Evolutionary conservation across 1,140 invertebrate species (phyloP), one percentile per base, ranked within the genome.

Genomic region (Mycetomoellerius zeteki): DNA sequence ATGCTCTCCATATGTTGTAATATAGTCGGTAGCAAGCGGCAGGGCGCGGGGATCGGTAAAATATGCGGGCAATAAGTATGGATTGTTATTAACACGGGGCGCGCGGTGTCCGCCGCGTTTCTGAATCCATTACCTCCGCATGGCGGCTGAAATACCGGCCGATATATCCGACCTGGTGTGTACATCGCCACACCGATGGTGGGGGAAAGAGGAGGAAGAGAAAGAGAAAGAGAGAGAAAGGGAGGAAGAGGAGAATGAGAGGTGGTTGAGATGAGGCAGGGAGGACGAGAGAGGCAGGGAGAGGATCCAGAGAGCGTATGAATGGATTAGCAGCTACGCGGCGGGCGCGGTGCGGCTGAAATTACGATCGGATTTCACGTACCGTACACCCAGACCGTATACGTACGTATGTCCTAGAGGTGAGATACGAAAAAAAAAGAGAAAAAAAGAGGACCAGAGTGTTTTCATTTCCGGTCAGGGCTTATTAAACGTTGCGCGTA

Each of bases 81-180:
- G 95, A 95, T 95, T 95, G 95, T 95, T 95, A 95, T 95, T 95
- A 95, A 95, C 95, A 95, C 95, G 94, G 94, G 94, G 94, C 92
- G 93, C 94, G 92, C 94, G 94, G 94, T 95, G 94, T 94, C 94
- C 94, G 93, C 93, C 93, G 94, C 94, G 94, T 94, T 95, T 95
- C 95, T 95, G 94, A 95, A 95, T 95, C 95, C 95, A 95, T 95
- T 95, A 95, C 94, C 94, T 95, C 94, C 92, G 95, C 94, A 95
- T 95, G 95, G 94, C 93, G 95, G 94, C 94, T 95, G 93, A 95
- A 95, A 95, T 95, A 95, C 95, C 93, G 94, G 90, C 94, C 94
- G 94, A 94, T 95, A 95, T 95, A 95, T 95, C 93, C 94, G 91
- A 92, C 91, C 93, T 91, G 90, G 92, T 93, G 93, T 94, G 94